Percentiles rank a stretch among this genome's conserved stretches.
Conservation (phyloP, 2,888 invertebrate species). For the Cheilosia grossa region DNA sequence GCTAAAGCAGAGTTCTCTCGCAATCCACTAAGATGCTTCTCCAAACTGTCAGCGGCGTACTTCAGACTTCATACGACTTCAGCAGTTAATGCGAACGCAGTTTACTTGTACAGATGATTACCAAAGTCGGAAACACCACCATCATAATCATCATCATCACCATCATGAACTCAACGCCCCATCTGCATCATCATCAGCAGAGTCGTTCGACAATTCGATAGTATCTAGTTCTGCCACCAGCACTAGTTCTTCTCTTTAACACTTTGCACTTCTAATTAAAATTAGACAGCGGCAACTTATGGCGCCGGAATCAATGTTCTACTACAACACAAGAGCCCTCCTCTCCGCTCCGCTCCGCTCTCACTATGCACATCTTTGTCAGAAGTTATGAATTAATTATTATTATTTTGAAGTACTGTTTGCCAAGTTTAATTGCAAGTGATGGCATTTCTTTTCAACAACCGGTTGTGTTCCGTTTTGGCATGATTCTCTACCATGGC, state of each 20-base stretch:
- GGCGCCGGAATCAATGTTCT: slow-evolving; percentile 55
- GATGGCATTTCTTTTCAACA: slow-evolving; percentile 70
- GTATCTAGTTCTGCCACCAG: not conserved
- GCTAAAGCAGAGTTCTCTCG: slow-evolving; percentile 13
- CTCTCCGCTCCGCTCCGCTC: not conserved
- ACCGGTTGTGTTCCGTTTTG: slow-evolving; percentile 37
- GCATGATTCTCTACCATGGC: slow-evolving; percentile 12
- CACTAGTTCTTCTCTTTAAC: slow-evolving; percentile 18
- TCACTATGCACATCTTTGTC: slow-evolving; percentile 24
- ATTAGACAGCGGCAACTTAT: slow-evolving; percentile 59
- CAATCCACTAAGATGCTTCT: slow-evolving; percentile 32
- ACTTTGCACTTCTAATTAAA: slow-evolving; percentile 66
- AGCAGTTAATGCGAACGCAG: slow-evolving; percentile 55
- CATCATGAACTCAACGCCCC: not conserved
- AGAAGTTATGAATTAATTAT: slow-evolving; percentile 74
- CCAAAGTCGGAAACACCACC: slow-evolving; percentile 40
- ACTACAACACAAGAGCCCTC: not conserved
- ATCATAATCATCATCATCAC: slow-evolving; percentile 28
- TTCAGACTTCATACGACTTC: slow-evolving; percentile 23
- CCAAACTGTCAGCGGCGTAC: slow-evolving; percentile 26
- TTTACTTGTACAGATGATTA: slow-evolving; percentile 58
- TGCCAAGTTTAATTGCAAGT: slow-evolving; percentile 70
- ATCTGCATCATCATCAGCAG: slow-evolving; percentile 5
- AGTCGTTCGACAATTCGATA: slow-evolving; percentile 35
- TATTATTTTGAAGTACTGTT: slow-evolving; percentile 72